phyloP scores from a whole-genome alignment of 1,140 invertebrate genomes.

The Drosophila simulans region DNA sequence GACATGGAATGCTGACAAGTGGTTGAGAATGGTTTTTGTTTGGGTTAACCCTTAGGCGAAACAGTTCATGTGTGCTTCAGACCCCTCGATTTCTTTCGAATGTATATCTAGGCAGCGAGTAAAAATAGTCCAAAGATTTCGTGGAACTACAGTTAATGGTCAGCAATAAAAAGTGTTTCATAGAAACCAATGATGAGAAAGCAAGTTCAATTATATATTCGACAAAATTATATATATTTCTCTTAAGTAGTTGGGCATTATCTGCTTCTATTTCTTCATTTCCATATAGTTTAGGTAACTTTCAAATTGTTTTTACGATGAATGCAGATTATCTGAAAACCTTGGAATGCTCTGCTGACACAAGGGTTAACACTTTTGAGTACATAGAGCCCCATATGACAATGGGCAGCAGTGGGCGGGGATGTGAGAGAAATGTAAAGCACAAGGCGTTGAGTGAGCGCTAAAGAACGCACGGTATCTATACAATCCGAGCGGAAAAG shows the following conservation, averaged over 20 bases:
- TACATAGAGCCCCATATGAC: neutral
- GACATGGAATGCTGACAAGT: slow-evolving; percentile 17
- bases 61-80: neutral
- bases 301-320: too few species aligned
- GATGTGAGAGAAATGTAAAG: slow-evolving; percentile 19
- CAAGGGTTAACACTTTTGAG: slow-evolving; percentile 30
- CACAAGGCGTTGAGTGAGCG: slow-evolving; percentile 31
- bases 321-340: too few species aligned
- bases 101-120: too few species aligned
- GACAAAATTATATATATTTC: too few species aligned
- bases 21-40: slow-evolving; percentile 5
- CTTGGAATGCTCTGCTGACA: slow-evolving; percentile 5
- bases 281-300: too few species aligned
- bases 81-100: neutral
- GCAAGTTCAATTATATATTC: too few species aligned
- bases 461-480: slow-evolving; percentile 14
- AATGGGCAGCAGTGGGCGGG: neutral
- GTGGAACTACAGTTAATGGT: too few species aligned
- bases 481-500: slow-evolving; percentile 1
- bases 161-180: too few species aligned
- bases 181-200: too few species aligned
- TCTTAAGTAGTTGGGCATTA: too few species aligned
- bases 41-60: slow-evolving; percentile 3
- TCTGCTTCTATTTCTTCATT: too few species aligned
- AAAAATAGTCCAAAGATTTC: too few species aligned